These are phyloP conservation scores for Ophraella communa DNA, from an alignment of 2,888 invertebrate genomes.

Conservation along the genomic window DNA sequence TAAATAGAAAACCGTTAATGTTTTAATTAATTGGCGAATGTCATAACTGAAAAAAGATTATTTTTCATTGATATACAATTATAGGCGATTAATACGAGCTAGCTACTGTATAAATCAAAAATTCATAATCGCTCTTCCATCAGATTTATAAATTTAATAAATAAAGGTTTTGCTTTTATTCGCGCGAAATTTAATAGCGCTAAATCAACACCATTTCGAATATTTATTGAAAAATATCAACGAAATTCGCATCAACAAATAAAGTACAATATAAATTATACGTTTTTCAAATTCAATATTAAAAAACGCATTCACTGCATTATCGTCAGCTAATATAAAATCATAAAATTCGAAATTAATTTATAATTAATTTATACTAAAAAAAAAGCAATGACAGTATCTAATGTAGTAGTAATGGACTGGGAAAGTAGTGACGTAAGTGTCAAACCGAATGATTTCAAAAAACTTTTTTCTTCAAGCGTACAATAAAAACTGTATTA, in stretches of 20 bases:
- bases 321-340: too few species aligned
- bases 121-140: not conserved
- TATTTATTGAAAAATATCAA: not conserved
- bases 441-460: too few species aligned
- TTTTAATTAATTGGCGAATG: not conserved
- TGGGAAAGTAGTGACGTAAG: too few species aligned
- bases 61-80: not conserved
- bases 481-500: too few species aligned
- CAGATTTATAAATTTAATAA: not conserved
- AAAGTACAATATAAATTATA: not conserved
- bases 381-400: too few species aligned
- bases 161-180: not conserved
- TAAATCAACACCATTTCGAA: not conserved
- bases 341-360: too few species aligned
- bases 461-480: too few species aligned
- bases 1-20: not conserved
- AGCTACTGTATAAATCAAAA: slow-evolving; percentile 2
- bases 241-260: not conserved
- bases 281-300: too few species aligned
- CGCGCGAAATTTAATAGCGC: not conserved
- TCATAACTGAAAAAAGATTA: not conserved
- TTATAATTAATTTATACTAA: too few species aligned
- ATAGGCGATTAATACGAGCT: not conserved
- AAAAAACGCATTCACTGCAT: too few species aligned
- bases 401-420: too few species aligned